Conservation (phyloP, 2,797 vertebrate species). For the Manis crassicaudata region DNA sequence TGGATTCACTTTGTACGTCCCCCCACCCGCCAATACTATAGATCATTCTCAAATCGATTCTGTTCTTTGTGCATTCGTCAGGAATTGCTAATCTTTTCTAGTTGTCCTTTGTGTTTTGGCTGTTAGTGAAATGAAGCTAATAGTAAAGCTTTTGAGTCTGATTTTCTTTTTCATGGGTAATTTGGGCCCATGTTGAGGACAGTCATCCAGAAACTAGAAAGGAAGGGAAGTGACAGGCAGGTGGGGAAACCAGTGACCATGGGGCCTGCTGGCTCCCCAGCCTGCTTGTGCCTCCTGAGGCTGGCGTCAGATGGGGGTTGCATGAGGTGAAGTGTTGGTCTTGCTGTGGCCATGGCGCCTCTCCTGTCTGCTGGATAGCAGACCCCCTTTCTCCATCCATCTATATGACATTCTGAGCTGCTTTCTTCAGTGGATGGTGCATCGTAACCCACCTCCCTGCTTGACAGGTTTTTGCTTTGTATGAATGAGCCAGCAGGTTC, state of each 20-base stretch:
- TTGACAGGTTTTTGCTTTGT: neutral
- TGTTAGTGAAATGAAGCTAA: neutral
- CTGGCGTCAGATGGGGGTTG: neutral
- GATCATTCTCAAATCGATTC: neutral
- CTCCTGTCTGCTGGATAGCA: neutral
- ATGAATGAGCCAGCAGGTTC: neutral
- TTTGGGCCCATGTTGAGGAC: neutral
- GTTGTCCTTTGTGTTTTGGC: neutral
- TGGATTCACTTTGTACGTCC: too few relatives aligned
- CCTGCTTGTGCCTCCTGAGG: neutral
- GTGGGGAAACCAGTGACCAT: neutral
- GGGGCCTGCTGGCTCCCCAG: too few relatives aligned
- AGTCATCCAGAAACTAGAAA: neutral
- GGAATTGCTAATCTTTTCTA: neutral
- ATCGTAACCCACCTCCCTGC: neutral
- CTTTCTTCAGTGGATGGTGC: neutral
- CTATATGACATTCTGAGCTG: fast-evolving
- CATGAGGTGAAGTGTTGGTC: neutral
- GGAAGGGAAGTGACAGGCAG: neutral
- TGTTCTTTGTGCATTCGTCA: neutral
- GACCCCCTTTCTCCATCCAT: neutral
- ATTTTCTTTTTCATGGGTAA: neutral
- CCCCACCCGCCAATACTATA: neutral
- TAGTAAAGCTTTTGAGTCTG: neutral
- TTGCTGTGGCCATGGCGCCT: neutral